These are phyloP conservation scores for Halcyon senegalensis DNA, from an alignment of 2,113 vertebrate species.

Conservation along the genomic window DNA sequence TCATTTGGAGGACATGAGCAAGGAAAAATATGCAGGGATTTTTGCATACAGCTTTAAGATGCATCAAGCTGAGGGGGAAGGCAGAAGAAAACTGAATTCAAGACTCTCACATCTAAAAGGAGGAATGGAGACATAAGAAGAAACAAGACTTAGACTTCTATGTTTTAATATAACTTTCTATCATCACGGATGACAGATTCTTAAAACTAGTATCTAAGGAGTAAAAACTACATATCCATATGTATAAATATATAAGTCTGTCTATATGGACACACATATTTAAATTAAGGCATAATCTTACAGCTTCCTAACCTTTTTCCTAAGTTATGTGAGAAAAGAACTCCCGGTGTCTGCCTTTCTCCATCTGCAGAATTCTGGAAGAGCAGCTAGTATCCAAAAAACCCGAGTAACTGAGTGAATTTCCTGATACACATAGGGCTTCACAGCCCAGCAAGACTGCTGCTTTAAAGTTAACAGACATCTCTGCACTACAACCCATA, in stretches of 20 bases:
- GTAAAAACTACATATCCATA: neutral
- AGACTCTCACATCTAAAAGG: neutral
- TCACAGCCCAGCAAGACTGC: neutral
- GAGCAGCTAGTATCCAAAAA: neutral
- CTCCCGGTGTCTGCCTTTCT: neutral
- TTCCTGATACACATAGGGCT: neutral
- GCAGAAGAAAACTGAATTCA: neutral
- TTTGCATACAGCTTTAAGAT: neutral
- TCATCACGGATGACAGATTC: neutral
- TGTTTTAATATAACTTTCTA: neutral
- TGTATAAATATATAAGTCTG: neutral
- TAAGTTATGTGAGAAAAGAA: neutral
- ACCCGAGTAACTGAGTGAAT: neutral
- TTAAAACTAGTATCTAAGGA: neutral
- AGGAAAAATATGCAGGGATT: neutral
- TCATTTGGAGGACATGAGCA: neutral
- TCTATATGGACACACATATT: neutral
- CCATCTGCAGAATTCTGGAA: neutral
- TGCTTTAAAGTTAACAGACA: neutral
- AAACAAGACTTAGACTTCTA: neutral
- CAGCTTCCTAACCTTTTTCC: accelerated
- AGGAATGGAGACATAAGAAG: neutral
- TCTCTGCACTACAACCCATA: neutral
- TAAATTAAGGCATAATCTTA: neutral
- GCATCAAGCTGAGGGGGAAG: neutral